A percentile compares a stretch with the other conserved stretches of the same genome.
phyloP scores from a whole-genome alignment of 2,113 vertebrate genomes.

The Callipepla californica region DNA sequence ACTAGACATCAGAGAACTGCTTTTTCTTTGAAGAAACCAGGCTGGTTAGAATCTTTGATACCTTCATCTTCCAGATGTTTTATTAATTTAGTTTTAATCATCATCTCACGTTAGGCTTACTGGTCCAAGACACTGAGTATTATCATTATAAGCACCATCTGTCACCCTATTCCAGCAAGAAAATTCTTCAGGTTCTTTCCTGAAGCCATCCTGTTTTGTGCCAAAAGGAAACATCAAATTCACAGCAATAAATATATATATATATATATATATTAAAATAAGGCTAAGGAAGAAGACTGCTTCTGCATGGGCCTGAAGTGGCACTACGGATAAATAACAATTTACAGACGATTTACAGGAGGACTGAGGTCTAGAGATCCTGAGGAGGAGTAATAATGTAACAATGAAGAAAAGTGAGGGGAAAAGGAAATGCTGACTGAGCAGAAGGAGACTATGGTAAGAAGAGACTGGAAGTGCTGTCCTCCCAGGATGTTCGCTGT shows the following conservation, averaged over 20 bases:
- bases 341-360: background rate
- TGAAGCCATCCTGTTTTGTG: slow-evolving; percentile 22
- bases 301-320: slow-evolving; percentile 1
- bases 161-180: slow-evolving; percentile 26
- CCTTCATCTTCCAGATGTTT: slow-evolving; percentile 69
- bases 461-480: background rate
- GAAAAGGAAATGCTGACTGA: slow-evolving; percentile 65
- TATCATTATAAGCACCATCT: slow-evolving; percentile 58
- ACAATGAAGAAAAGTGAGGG: slow-evolving; percentile 24
- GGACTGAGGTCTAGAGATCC: background rate
- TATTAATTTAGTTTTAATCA: slow-evolving; percentile 69
- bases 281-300: background rate
- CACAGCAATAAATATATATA: background rate
- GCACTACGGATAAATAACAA: background rate
- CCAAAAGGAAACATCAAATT: slow-evolving; percentile 23
- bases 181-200: slow-evolving; percentile 53
- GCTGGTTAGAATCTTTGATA: slow-evolving; percentile 60
- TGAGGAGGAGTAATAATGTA: slow-evolving; percentile 20
- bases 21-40: slow-evolving; percentile 63
- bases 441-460: slow-evolving; percentile 23
- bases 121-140: slow-evolving; percentile 53
- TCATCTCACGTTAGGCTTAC: slow-evolving; percentile 45
- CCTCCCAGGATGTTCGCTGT: background rate
- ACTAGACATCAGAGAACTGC: slow-evolving; percentile 37
- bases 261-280: background rate